phyloP scores from a whole-genome alignment of 2,797 vertebrate species.

The Mormyrops attenuatus region DNA sequence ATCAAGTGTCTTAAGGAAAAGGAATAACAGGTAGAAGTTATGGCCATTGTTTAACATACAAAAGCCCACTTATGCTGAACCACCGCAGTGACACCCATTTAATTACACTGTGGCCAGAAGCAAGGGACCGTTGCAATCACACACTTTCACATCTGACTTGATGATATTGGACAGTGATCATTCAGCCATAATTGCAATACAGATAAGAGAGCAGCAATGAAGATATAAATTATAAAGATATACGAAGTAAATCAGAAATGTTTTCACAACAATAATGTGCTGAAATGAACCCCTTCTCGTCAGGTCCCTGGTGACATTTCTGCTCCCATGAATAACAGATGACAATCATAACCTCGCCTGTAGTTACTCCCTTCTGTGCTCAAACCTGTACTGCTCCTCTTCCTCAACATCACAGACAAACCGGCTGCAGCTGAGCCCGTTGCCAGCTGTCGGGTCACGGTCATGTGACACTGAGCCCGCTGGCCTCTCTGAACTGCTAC shows the following conservation, averaged over 20 bases:
- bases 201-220: background rate
- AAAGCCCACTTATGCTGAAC: background rate
- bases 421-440: background rate
- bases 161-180: background rate
- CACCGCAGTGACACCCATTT: background rate
- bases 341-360: slow-evolving; percentile 41
- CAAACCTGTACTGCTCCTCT: slow-evolving; percentile 18
- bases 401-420: background rate
- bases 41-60: background rate
- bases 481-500: background rate
- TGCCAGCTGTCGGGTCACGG: background rate
- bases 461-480: background rate
- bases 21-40: background rate
- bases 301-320: slow-evolving; percentile 31
- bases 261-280: slow-evolving; percentile 25
- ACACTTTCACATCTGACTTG: background rate
- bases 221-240: background rate
- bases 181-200: slow-evolving; percentile 9
- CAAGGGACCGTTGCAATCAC: background rate
- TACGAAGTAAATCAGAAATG: slow-evolving; percentile 16
- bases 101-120: background rate
- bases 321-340: slow-evolving; percentile 42
- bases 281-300: slow-evolving; percentile 24
- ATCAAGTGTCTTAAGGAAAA: background rate
- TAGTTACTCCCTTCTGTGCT: slow-evolving; percentile 36